A percentile compares a stretch with the other conserved stretches of the same genome.
Conservation (phyloP, 2,113 vertebrate genomes). For the Pagrus major region DNA sequence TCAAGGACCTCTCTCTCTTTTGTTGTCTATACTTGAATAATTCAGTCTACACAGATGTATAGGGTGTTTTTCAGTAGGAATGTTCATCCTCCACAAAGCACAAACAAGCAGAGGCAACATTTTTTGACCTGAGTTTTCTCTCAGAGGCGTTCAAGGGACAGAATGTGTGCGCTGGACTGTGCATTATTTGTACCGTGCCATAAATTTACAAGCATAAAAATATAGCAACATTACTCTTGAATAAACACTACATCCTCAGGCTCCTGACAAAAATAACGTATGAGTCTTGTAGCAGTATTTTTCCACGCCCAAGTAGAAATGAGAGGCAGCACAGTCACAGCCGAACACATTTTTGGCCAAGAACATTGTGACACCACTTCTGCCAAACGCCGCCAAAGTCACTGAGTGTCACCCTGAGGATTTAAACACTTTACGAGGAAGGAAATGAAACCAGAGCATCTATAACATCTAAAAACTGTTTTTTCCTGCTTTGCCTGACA, state of each 20-base stretch:
- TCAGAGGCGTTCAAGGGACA: neutral
- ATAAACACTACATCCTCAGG: neutral
- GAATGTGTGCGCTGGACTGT: neutral
- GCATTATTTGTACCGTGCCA: constrained; percentile 9
- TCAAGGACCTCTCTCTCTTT: neutral
- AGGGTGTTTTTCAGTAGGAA: neutral
- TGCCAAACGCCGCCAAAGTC: constrained; percentile 27
- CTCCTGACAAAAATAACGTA: neutral
- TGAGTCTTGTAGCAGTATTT: constrained; percentile 19
- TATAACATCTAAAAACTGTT: neutral
- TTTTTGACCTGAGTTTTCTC: neutral
- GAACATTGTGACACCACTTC: constrained; percentile 46
- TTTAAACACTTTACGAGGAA: neutral
- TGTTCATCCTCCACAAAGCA: constrained; percentile 1
- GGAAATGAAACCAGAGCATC: neutral
- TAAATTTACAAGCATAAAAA: constrained; percentile 1
- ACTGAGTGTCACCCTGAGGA: neutral
- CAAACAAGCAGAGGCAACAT: neutral
- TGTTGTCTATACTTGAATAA: constrained; percentile 4
- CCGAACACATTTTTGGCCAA: constrained; percentile 40
- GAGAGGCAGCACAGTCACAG: constrained; percentile 28
- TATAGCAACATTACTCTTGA: neutral
- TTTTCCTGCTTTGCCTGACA: too few species aligned
- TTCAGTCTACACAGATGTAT: constrained; percentile 6
- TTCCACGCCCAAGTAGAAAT: constrained; percentile 17